Evolutionary conservation across 2,797 vertebrate genomes (phyloP), one percentile per base, ranked within the genome.

Genomic region (Acanthurus leucopareius): DNA sequence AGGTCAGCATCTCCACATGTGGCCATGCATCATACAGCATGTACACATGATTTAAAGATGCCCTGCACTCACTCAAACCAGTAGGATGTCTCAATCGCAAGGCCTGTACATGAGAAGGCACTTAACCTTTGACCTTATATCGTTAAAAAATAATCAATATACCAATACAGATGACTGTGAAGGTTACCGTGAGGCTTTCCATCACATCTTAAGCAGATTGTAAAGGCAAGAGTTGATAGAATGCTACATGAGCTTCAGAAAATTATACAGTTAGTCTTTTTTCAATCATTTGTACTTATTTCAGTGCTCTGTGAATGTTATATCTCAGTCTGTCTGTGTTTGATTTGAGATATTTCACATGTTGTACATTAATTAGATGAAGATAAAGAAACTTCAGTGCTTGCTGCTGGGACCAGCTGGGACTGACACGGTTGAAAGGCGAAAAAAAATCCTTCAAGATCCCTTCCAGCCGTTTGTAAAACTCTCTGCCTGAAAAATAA

Each of bases 1-100:
- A 90, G 83, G 89, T 90, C 82, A 87, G 8, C 48, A 16, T 54
- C 77, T 80, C 74, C 22, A 62, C 58, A 53, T 84, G 84, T 79
- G 56, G 48, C 66, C 45, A 19, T 38, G 25, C 58, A 19, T 44
- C 48, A 35, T 58, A 57, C 40, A 76, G 15, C 67, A 67, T 38
- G 63, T 52, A 54, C 13, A 80, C 59, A 60, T 66, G 74, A 65
- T 65, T 83, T 56, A 72, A 68, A 66, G 60, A 59, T 58, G 69
- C 25, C 73, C 77, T 70, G 66, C 75, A 75, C 20, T 59, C 64
- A 66, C 47, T 51, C 61, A 65, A 53, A 58, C 35, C 25, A 15
- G 83, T 59, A 78, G 74, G 58, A 51, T 69, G 76, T 69, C 17
- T 75, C 51, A 48, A 62, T 77, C 77, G 75, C 77, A 71, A 61